Conservation (phyloP, 2,113 vertebrate species). For the Callionymus lyra region DNA sequence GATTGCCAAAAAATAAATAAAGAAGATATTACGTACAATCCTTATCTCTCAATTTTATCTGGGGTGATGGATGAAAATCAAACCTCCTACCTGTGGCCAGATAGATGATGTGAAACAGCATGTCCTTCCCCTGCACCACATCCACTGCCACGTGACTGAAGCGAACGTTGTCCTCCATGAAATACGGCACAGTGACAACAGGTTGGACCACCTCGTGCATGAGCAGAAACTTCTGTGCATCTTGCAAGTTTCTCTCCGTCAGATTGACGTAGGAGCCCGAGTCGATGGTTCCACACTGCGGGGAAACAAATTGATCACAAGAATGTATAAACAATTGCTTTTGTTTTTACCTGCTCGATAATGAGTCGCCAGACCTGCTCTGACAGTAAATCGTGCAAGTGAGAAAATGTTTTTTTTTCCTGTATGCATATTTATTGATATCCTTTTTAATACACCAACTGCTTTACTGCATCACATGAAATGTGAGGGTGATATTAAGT, state of each 20-base stretch:
- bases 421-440: conserved; percentile 45
- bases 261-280: conserved; percentile 87
- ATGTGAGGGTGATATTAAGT: no score
- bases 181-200: conserved; percentile 77
- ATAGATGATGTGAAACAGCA: conserved; percentile 82
- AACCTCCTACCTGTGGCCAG: conserved; percentile 82
- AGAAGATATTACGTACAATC: no score
- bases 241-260: conserved; percentile 90
- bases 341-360: no score
- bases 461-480: no score
- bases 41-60: no score
- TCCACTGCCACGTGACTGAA: conserved; percentile 91
- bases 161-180: conserved; percentile 94
- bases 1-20: no score
- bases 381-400: conserved; percentile 31
- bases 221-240: conserved; percentile 92
- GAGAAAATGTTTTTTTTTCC: conserved; percentile 32
- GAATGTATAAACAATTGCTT: no score
- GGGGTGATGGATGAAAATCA: background rate
- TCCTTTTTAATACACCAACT: background rate
- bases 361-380: conserved; percentile 19
- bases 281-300: conserved; percentile 90
- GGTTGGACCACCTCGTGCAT: conserved; percentile 96
- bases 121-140: conserved; percentile 84
- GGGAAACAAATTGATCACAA: conserved; percentile 15